Percentiles rank a stretch among this genome's conserved stretches.
These are phyloP conservation scores for Rhynchonycteris naso DNA, from an alignment of 2,797 vertebrate species.

Conservation along the genomic window DNA sequence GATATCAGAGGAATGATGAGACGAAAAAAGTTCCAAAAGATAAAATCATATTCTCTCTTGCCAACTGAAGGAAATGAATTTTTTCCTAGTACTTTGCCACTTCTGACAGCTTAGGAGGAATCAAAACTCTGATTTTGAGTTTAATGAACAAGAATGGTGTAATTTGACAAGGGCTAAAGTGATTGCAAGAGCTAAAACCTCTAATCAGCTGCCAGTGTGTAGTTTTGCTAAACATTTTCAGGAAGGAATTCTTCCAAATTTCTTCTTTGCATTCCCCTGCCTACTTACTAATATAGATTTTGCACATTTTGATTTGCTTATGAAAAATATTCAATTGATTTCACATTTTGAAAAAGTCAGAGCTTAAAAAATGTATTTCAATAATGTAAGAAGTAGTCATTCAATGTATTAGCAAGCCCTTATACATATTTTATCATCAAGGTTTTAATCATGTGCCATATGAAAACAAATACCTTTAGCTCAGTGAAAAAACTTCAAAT, in stretches of 20 bases:
- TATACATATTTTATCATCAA: not conserved
- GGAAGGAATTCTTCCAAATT: constrained; percentile 8
- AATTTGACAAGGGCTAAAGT: constrained; percentile 17
- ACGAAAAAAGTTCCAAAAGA: constrained; percentile 45
- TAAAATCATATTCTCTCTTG: constrained; percentile 41
- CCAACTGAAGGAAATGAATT: constrained; percentile 34
- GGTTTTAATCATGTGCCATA: not conserved
- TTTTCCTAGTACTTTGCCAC: not conserved
- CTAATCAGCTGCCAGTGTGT: constrained; percentile 30
- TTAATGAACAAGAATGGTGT: constrained; percentile 18
- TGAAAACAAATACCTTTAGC: not conserved
- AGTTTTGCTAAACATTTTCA: constrained; percentile 19
- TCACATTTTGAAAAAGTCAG: constrained; percentile 36
- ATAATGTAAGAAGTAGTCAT: not conserved
- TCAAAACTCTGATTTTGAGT: constrained; percentile 50
- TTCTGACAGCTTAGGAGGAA: constrained; percentile 36
- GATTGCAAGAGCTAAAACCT: constrained; percentile 20
- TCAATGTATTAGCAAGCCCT: not conserved
- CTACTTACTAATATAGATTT: constrained; percentile 23
- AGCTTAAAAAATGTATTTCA: not conserved
- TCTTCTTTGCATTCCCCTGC: not conserved
- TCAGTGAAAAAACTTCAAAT: constrained; percentile 38
- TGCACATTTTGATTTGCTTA: constrained; percentile 1
- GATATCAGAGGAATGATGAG: not conserved
- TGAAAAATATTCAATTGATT: constrained; percentile 57